phyloP scores from a whole-genome alignment of 2,113 vertebrate species.

The Stigmatopora nigra region DNA sequence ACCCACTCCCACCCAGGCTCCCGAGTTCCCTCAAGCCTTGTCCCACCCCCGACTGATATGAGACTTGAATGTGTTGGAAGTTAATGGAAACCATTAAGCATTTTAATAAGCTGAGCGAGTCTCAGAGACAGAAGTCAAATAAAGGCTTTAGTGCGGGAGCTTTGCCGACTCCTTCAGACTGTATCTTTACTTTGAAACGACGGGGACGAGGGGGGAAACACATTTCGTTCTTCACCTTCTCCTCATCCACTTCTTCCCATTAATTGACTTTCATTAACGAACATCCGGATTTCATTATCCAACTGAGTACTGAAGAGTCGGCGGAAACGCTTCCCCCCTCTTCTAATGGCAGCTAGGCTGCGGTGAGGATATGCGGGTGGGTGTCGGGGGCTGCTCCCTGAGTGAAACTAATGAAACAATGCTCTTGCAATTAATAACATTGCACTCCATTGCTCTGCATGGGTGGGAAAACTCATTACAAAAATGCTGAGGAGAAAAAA shows the following conservation, averaged over 20 bases:
- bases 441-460: conserved; percentile 62
- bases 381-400: conserved; percentile 33
- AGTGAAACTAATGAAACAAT: conserved; percentile 57
- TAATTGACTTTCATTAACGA: conserved; percentile 77
- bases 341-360: conserved; percentile 46
- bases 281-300: conserved; percentile 73
- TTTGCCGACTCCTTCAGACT: conserved; percentile 40
- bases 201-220: neutral
- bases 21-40: conserved; percentile 5
- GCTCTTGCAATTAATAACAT: conserved; percentile 61
- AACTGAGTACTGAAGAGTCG: conserved; percentile 46
- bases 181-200: conserved; percentile 57
- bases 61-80: conserved; percentile 50
- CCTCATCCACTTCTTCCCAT: conserved; percentile 43
- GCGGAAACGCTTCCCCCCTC: conserved; percentile 15
- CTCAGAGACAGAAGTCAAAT: conserved; percentile 61
- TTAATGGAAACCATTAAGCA: conserved; percentile 72
- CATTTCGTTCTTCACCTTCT: conserved; percentile 47
- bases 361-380: neutral
- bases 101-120: conserved; percentile 72
- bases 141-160: conserved; percentile 59
- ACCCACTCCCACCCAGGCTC: neutral
- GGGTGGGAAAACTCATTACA: conserved; percentile 71
- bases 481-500: conserved; percentile 64
- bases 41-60: conserved; percentile 24